Percentiles rank a stretch among this genome's conserved stretches.
Conservation (phyloP, 2,888 invertebrate species). For the Chirona hameri region DNA sequence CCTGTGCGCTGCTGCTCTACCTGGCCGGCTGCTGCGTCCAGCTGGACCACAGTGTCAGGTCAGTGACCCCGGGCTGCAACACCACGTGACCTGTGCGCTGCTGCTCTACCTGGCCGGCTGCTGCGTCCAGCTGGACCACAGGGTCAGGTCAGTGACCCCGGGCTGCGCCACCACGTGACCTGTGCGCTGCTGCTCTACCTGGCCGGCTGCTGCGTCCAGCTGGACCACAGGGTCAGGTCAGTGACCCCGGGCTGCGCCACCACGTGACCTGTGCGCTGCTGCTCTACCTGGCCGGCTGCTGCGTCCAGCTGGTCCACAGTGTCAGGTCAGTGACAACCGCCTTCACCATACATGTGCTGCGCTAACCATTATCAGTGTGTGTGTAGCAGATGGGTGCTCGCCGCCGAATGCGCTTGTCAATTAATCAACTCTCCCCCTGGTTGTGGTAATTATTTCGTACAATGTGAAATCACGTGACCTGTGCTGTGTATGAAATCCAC, state of each 20-base stretch:
- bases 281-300: slow-evolving; percentile 70
- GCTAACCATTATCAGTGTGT: too few relatives aligned
- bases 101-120: slow-evolving; percentile 72
- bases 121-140: slow-evolving; percentile 71
- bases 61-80: slow-evolving; percentile 76
- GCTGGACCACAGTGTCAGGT: slow-evolving; percentile 73
- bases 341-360: too few relatives aligned
- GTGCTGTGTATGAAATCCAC: too few relatives aligned
- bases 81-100: slow-evolving; percentile 75
- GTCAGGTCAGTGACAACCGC: slow-evolving; percentile 73
- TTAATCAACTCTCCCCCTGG: too few relatives aligned
- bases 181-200: slow-evolving; percentile 73
- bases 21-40: slow-evolving; percentile 73
- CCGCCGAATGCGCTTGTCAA: too few relatives aligned
- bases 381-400: too few relatives aligned
- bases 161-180: slow-evolving; percentile 79
- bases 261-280: slow-evolving; percentile 75
- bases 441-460: too few relatives aligned
- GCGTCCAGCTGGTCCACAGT: slow-evolving; percentile 73
- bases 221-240: slow-evolving; percentile 73
- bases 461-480: too few relatives aligned
- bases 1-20: slow-evolving; percentile 73
- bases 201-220: slow-evolving; percentile 71
- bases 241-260: slow-evolving; percentile 77
- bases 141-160: slow-evolving; percentile 75